Conservation (phyloP, 2,888 invertebrate genomes). For the Mechanitis mazaeus region DNA sequence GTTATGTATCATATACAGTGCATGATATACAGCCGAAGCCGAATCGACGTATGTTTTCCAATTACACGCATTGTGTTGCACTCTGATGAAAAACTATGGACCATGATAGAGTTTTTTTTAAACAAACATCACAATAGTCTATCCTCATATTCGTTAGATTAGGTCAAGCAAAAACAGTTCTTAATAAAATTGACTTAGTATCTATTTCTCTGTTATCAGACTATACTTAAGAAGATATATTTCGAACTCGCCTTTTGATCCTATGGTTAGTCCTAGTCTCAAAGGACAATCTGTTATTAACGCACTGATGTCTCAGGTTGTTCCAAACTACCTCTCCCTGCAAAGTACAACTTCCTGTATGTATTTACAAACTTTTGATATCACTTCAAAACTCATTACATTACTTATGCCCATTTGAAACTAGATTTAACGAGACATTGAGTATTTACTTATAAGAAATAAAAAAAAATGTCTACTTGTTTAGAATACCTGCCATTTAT, state of each 20-base stretch:
- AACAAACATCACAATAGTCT: constrained; percentile 23
- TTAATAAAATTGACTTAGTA: too few species aligned
- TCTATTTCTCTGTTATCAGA: too few species aligned
- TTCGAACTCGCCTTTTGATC: not conserved
- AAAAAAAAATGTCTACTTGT: too few species aligned
- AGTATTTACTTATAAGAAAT: too few species aligned
- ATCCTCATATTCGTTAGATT: constrained; percentile 30
- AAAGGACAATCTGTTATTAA: constrained; percentile 28
- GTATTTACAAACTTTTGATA: too few species aligned
- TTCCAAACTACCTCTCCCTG: not conserved
- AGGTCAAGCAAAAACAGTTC: constrained; percentile 23
- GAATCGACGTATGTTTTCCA: constrained; percentile 26
- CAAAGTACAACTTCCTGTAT: too few species aligned
- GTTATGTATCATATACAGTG: constrained; percentile 10
- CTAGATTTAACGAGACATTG: too few species aligned
- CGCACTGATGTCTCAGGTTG: constrained; percentile 9
- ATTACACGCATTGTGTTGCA: constrained; percentile 13
- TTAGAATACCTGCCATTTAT: too few species aligned
- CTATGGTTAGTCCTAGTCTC: constrained; percentile 22
- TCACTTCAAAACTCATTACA: too few species aligned
- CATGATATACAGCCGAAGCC: constrained; percentile 17
- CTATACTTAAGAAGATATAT: too few species aligned
- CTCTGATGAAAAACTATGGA: constrained; percentile 18
- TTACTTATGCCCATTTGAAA: too few species aligned
- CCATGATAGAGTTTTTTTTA: constrained; percentile 6